Percentiles rank a stretch among this genome's conserved stretches.
Conservation (phyloP, 2,888 invertebrate genomes). For the Agonopterix arenella region DNA sequence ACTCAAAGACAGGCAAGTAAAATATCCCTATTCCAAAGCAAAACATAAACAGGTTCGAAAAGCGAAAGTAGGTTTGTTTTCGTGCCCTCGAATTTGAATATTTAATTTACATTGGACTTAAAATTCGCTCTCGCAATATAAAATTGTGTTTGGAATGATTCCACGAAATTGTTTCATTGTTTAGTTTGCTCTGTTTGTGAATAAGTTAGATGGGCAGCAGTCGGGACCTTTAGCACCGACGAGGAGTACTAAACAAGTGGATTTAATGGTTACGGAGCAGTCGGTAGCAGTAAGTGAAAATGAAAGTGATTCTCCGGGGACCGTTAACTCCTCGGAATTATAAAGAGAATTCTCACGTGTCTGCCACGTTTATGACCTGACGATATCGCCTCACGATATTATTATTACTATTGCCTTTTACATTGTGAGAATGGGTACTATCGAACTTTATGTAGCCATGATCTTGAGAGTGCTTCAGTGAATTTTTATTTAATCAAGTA, state of each 20-base stretch:
- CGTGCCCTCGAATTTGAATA: constrained; percentile 34
- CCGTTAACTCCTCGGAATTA: constrained; percentile 50
- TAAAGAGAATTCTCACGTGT: constrained; percentile 44
- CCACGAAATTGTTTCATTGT: constrained; percentile 34
- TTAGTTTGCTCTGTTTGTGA: constrained; percentile 48
- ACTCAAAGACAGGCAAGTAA: constrained; percentile 3
- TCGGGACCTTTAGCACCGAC: constrained; percentile 15
- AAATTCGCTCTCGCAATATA: constrained; percentile 27
- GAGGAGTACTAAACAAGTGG: constrained; percentile 52
- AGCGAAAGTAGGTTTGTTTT: constrained; percentile 29
- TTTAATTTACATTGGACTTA: constrained; percentile 34
- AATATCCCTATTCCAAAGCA: constrained; percentile 21
- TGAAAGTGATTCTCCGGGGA: constrained; percentile 57
- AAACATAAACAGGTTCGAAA: constrained; percentile 22
- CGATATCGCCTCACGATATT: constrained; percentile 34
- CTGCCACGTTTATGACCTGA: constrained; percentile 27
- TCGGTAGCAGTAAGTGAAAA: constrained; percentile 63
- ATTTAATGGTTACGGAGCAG: constrained; percentile 61
- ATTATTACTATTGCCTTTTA: constrained; percentile 36
- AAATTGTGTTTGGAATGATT: constrained; percentile 36
- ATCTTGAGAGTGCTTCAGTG: neutral
- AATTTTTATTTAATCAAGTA: neutral
- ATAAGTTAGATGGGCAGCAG: constrained; percentile 42
- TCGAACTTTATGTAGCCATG: constrained; percentile 1
- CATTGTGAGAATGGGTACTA: constrained; percentile 23